These are phyloP conservation scores for Plectus sambesii DNA, from an alignment of 1,140 invertebrate genomes.

Conservation along the genomic window DNA sequence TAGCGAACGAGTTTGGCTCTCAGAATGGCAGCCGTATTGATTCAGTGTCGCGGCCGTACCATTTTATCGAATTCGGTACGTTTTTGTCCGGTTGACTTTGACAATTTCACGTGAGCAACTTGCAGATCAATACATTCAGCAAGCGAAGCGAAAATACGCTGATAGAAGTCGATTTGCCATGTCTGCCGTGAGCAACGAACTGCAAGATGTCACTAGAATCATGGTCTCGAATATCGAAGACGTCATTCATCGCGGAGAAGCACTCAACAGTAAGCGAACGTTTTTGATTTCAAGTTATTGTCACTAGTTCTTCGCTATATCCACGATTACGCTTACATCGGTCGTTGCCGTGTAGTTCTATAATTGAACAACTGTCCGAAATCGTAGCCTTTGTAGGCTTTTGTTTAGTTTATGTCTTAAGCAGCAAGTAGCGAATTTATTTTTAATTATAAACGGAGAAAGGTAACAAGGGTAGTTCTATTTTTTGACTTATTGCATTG, in stretches of 20 bases:
- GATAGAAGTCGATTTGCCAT: constrained; percentile 74
- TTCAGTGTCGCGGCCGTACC: constrained; percentile 82
- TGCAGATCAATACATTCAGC: constrained; percentile 89
- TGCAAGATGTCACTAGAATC: constrained; percentile 96
- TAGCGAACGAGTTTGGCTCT: constrained; percentile 82
- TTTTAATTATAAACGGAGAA: no score
- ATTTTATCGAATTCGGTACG: constrained; percentile 93
- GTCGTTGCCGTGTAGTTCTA: no score
- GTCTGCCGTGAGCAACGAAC: constrained; percentile 74
- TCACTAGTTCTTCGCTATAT: no score
- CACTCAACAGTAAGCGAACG: constrained; percentile 84
- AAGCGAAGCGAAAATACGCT: constrained; percentile 78
- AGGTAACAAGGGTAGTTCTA: no score
- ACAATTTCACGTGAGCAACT: constrained; percentile 4
- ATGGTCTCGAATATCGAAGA: constrained; percentile 99
- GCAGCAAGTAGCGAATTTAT: no score
- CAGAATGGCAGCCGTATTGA: constrained; percentile 81
- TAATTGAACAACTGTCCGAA: no score
- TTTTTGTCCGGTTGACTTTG: no score
- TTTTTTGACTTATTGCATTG: no score
- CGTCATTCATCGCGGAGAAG: constrained; percentile 85
- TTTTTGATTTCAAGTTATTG: no score
- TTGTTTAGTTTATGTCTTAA: no score
- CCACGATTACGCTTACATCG: no score
- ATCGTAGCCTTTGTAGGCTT: no score